Conservation (phyloP, 2,888 invertebrate species). For the Agelastica alni region DNA sequence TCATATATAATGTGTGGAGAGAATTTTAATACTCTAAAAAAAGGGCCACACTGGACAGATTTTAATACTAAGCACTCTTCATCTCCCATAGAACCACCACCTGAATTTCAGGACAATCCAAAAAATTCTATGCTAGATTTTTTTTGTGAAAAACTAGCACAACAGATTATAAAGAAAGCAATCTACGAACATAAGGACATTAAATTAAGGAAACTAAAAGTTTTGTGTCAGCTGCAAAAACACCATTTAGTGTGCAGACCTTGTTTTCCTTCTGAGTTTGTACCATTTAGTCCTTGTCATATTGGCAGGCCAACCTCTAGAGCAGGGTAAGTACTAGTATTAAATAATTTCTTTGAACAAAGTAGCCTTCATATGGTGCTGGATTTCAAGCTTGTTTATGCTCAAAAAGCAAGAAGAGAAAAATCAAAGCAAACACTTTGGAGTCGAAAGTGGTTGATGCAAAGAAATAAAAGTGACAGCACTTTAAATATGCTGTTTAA, state of each 20-base stretch:
- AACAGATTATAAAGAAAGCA: conserved; percentile 59
- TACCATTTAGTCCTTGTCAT: conserved; percentile 67
- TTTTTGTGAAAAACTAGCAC: conserved; percentile 58
- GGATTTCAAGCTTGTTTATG: too few species aligned
- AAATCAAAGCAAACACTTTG: too few species aligned
- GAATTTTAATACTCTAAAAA: conserved; percentile 81
- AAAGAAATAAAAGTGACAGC: too few species aligned
- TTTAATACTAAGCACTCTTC: conserved; percentile 61
- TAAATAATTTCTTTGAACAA: too few species aligned
- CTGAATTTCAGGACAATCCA: conserved; percentile 77
- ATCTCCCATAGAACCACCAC: conserved; percentile 79
- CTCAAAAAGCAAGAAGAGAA: too few species aligned
- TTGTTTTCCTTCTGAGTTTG: conserved; percentile 63
- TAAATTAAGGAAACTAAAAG: conserved; percentile 32
- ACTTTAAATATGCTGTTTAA: too few species aligned
- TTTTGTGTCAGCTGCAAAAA: conserved; percentile 34
- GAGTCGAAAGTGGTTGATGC: too few species aligned
- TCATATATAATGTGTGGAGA: conserved; percentile 80
- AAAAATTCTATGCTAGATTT: conserved; percentile 51
- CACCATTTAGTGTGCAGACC: conserved; percentile 45
- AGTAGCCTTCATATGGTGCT: too few species aligned
- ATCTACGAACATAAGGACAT: conserved; percentile 56
- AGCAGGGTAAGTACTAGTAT: not conserved
- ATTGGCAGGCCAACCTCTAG: conserved; percentile 62
- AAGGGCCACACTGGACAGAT: conserved; percentile 68